phyloP scores from a whole-genome alignment of 2,113 vertebrate genomes.

The Sebastes fasciatus region DNA sequence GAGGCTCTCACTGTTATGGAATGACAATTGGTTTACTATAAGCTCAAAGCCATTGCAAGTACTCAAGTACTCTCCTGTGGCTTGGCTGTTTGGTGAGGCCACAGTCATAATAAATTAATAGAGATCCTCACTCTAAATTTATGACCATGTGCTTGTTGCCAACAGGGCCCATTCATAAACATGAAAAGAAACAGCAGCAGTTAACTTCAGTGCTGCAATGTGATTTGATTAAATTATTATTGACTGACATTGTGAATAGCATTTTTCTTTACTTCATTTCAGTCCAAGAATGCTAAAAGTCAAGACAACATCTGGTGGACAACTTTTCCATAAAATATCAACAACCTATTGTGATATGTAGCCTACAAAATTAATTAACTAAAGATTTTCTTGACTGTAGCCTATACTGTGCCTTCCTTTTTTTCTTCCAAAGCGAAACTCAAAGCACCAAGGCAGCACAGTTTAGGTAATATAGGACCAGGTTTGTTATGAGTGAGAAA shows the following conservation, averaged over 20 bases:
- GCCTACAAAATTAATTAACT: not conserved
- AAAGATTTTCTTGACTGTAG: slow-evolving; percentile 6
- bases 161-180: slow-evolving; percentile 44
- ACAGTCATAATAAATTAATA: slow-evolving; percentile 48
- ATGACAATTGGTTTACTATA: slow-evolving; percentile 69
- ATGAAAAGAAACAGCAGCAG: slow-evolving; percentile 24
- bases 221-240: not conserved
- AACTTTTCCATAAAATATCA: slow-evolving; percentile 28
- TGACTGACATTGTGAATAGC: no score
- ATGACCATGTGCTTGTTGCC: slow-evolving; percentile 43
- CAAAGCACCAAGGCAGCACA: not conserved
- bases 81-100: slow-evolving; percentile 47
- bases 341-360: slow-evolving; percentile 1
- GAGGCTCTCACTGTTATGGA: slow-evolving; percentile 47
- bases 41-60: slow-evolving; percentile 47
- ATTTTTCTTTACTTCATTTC: no score
- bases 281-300: slow-evolving; percentile 13
- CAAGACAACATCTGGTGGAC: not conserved
- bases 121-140: slow-evolving; percentile 48
- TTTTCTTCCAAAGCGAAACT: not conserved
- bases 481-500: not conserved
- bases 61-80: slow-evolving; percentile 42
- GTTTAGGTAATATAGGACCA: not conserved
- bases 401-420: not conserved
- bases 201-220: slow-evolving; percentile 8